Conservation (phyloP, 2,888 invertebrate genomes). For the Agriopis marginaria region DNA sequence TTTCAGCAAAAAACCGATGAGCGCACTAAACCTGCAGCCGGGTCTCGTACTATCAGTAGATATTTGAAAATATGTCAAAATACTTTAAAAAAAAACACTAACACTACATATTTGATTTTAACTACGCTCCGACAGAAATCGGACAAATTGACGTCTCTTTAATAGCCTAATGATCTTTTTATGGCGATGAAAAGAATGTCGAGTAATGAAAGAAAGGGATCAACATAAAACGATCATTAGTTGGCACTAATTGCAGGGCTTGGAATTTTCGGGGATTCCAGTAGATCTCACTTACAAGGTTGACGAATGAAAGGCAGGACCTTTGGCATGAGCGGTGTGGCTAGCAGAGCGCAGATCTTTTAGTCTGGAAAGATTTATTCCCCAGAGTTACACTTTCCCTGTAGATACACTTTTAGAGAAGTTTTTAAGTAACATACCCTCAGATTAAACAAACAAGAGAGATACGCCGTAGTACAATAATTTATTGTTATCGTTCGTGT, state of each 20-base stretch:
- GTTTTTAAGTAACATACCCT: no score
- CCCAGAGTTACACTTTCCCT: no score
- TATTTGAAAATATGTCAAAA: no score
- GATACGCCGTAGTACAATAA: no score
- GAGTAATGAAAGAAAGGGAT: constrained; percentile 64
- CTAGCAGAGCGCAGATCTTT: not conserved
- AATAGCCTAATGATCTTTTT: constrained; percentile 39
- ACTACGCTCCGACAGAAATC: not conserved
- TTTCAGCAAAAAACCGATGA: no score
- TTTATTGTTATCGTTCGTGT: no score
- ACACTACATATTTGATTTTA: not conserved
- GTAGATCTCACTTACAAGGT: constrained; percentile 52
- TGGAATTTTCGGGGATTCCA: constrained; percentile 49
- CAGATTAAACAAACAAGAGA: no score
- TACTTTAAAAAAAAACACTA: no score
- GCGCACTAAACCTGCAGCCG: no score
- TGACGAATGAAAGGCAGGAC: constrained; percentile 12
- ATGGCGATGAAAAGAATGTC: constrained; percentile 39
- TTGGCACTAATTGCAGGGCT: constrained; percentile 66
- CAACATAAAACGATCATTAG: constrained; percentile 67
- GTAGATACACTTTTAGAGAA: no score
- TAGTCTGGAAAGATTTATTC: no score
- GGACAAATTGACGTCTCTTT: constrained; percentile 16
- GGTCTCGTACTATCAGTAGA: no score
- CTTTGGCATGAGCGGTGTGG: not conserved